Evolutionary conservation across 2,888 invertebrate genomes (phyloP).

Genomic region (Eurytoma californica): DNA sequence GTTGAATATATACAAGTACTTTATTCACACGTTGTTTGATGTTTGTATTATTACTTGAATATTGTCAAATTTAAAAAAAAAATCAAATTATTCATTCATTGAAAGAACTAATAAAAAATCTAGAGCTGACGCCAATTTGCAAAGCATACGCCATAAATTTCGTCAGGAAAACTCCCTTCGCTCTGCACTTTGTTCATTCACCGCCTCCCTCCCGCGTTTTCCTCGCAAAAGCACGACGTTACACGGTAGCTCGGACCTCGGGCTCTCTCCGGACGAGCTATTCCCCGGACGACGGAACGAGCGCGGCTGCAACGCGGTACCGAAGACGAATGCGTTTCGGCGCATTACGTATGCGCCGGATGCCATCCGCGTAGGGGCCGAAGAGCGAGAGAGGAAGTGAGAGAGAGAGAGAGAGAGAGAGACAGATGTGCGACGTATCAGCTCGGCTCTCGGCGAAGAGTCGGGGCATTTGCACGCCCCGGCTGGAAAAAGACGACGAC

Average conservation of each 20-base stretch:
- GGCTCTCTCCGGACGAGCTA: neutral
- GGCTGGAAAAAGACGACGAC: neutral
- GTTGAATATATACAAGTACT: too few species aligned
- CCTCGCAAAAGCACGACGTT: neutral
- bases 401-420: neutral
- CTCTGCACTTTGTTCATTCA: too few species aligned
- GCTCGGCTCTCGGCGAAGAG: constrained; percentile 1
- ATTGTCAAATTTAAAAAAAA: too few species aligned
- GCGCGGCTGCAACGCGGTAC: neutral
- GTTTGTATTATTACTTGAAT: too few species aligned
- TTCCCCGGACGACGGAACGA: neutral
- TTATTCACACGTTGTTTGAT: too few species aligned
- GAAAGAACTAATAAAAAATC: too few species aligned
- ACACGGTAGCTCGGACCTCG: neutral
- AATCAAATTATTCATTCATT: too few species aligned
- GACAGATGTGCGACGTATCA: neutral
- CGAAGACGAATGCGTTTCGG: constrained; percentile 45
- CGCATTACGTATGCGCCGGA: constrained; percentile 47
- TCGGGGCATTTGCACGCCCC: neutral
- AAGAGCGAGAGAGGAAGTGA: neutral
- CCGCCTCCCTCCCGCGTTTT: neutral
- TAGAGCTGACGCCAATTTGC: too few species aligned
- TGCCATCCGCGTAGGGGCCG: neutral
- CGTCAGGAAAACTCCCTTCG: too few species aligned
- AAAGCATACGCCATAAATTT: too few species aligned